These are phyloP conservation scores for Xanthorhoe spadicearia DNA, from an alignment of 2,888 invertebrate species.

Conservation along the genomic window DNA sequence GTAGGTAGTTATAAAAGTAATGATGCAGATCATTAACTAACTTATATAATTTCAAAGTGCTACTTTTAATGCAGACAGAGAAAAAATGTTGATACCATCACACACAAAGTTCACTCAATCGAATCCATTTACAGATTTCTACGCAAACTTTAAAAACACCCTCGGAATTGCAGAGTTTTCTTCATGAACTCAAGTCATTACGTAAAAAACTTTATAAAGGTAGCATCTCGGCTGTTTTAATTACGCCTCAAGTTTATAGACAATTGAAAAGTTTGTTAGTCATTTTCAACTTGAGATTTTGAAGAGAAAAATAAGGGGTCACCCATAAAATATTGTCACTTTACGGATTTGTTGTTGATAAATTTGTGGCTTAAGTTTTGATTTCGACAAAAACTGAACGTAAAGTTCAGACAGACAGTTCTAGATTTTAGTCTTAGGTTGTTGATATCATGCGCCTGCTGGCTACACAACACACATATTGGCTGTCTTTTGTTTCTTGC, in stretches of 20 bases:
- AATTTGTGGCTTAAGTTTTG: not conserved
- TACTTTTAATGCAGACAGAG: no score
- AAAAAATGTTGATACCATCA: not conserved
- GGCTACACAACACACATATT: no score
- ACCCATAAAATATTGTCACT: not conserved
- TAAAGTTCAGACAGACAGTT: no score
- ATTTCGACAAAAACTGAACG: no score
- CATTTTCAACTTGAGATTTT: conserved; percentile 13
- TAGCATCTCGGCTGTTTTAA: conserved; percentile 19
- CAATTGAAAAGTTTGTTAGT: conserved; percentile 16
- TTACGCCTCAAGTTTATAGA: conserved; percentile 17
- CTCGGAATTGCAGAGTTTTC: conserved; percentile 10
- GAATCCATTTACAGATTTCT: not conserved
- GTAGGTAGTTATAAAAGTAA: no score
- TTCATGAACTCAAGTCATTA: conserved; percentile 18
- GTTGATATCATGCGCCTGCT: no score
- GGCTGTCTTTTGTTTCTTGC: no score
- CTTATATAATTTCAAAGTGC: no score
- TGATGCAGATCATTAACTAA: no score
- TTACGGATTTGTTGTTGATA: not conserved
- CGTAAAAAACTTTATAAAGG: conserved; percentile 17
- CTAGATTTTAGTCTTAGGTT: no score
- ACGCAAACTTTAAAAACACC: conserved; percentile 6
- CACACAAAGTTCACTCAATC: not conserved
- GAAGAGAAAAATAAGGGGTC: conserved; percentile 9